phyloP scores from a whole-genome alignment of 2,888 invertebrate species.

The Papilio elwesi region DNA sequence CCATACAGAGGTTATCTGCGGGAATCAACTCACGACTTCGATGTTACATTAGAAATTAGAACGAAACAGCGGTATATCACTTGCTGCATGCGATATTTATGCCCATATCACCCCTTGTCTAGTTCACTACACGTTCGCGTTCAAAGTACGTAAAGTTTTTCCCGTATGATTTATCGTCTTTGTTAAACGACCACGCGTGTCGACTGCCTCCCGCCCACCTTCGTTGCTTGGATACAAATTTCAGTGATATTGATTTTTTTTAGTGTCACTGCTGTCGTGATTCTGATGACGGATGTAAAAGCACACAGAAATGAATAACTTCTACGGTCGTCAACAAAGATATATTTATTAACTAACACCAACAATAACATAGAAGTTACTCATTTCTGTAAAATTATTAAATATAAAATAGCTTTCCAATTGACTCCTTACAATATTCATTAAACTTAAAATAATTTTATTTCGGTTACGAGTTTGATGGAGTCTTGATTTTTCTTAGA shows the following conservation, averaged over 20 bases:
- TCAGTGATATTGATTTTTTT: slow-evolving; percentile 42
- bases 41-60: slow-evolving; percentile 31
- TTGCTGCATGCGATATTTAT: slow-evolving; percentile 39
- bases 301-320: no score
- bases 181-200: slow-evolving; percentile 38
- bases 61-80: slow-evolving; percentile 37
- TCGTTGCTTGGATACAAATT: slow-evolving; percentile 43
- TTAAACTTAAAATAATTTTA: no score
- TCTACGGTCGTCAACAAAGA: no score
- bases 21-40: slow-evolving; percentile 21
- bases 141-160: slow-evolving; percentile 19
- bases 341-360: no score
- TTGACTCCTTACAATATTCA: no score
- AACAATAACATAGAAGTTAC: no score
- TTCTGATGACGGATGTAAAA: slow-evolving; percentile 6
- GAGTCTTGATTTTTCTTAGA: no score
- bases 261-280: slow-evolving; percentile 30
- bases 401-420: no score
- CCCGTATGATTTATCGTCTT: slow-evolving; percentile 40
- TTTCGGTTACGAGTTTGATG: no score
- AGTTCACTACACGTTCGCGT: slow-evolving; percentile 35
- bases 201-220: slow-evolving; percentile 15
- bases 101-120: slow-evolving; percentile 35
- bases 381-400: no score
- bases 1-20: slow-evolving; percentile 10